phyloP scores from a whole-genome alignment of 2,888 invertebrate species.

The Dascillus cervinus region DNA sequence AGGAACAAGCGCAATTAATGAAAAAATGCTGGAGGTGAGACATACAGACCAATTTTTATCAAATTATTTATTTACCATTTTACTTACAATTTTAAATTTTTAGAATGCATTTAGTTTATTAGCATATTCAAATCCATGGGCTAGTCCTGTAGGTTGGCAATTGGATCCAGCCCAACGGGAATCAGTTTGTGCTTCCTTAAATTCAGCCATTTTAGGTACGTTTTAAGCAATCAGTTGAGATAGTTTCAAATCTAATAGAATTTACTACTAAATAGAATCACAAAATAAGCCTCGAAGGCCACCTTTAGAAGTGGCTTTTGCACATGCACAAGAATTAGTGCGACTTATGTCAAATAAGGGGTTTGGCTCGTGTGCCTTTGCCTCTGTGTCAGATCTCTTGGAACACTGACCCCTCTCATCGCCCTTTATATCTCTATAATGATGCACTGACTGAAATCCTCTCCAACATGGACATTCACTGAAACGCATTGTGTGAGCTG shows the following conservation, averaged over 20 bases:
- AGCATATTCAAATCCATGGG: conserved; percentile 97
- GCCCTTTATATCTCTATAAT: conserved; percentile 17
- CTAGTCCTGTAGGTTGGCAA: conserved; percentile 94
- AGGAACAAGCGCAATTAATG: conserved; percentile 72
- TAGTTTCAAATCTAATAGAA: conserved; percentile 4
- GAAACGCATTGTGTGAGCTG: too few relatives aligned
- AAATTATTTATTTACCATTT: background rate
- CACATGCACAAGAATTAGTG: conserved; percentile 83
- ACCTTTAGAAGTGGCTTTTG: conserved; percentile 85
- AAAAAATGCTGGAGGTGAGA: conserved; percentile 90
- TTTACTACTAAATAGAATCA: conserved; percentile 59
- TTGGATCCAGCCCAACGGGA: conserved; percentile 91
- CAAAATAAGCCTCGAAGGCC: conserved; percentile 85
- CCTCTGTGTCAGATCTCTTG: conserved; percentile 73
- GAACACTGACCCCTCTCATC: conserved; percentile 23
- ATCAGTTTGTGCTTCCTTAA: conserved; percentile 89
- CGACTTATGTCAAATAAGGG: conserved; percentile 84
- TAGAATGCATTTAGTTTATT: conserved; percentile 96
- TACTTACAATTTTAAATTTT: conserved; percentile 13
- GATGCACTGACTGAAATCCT: conserved; percentile 22
- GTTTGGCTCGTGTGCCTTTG: conserved; percentile 91
- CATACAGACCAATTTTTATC: background rate
- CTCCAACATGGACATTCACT: too few relatives aligned
- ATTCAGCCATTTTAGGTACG: conserved; percentile 94
- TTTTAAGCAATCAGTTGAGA: background rate